Evolutionary conservation across 1,140 invertebrate species (phyloP), one percentile per base, ranked within the genome.

Genomic region (Heliconius himera): DNA sequence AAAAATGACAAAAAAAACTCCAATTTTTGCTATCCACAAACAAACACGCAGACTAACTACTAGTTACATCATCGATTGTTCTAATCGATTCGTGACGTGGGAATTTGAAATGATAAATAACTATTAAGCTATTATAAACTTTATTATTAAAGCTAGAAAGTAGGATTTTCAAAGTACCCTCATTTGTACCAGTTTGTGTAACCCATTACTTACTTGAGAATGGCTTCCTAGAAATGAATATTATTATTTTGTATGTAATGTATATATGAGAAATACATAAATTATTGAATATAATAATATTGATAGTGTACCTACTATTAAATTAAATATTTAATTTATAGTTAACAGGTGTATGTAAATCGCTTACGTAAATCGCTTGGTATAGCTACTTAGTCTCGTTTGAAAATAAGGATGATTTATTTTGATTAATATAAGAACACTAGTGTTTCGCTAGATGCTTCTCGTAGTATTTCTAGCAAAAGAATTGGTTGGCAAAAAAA

Each of bases 51-150:
- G 41, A 71, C 8, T 51, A 54, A 73, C 51, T 73, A 11, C 70
- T 51, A 29, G 66, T 79, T 74, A 74, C 78, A 22, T 72, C 74
- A 79, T 76, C 74, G n/a, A 79, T 75, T 79, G 78, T 76, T 76
- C 26, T 18, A 77, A 79, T 76, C 73, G 49, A 79, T 79, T 56
- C 74, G 78, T 79, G 66, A 79, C 66, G 78, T 76, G 73, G 33
- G 78, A 79, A 74, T 51, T 38, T 78, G 29, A 66, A 51, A 22
- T 54, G 49, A 66, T 54, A 54, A 41, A 66, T 75, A 60, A 33
- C 20, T 22, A 66, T 66, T 66, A 66, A 29, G 26, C 60, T 29
- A 66, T 26, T 22, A 26, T 66, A 66, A 66, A 66, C 60, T 66
- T 29, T 66, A 66, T 66, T 66, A 29, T 66, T 29, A 26, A 0